Evolutionary conservation across 2,797 vertebrate species (phyloP), one percentile per base, ranked within the genome.

Genomic region (Labeo calbasu): DNA sequence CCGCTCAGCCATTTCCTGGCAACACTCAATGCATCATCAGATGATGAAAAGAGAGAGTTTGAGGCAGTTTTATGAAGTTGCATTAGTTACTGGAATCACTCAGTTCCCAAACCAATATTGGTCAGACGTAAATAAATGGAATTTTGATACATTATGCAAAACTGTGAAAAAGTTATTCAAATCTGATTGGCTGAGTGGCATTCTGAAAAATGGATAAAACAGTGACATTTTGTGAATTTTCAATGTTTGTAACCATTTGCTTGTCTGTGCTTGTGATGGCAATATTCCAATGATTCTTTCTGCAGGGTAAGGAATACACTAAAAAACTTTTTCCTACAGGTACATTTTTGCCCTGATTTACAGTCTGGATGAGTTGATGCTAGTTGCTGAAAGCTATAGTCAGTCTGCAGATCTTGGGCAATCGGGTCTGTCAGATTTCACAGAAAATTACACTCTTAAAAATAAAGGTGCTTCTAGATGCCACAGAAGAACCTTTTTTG

Each of bases 1-100:
- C n/a, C 23, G 10, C 28, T 17, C 71, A 53, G 59, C 57, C 2
- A 51, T 63, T 73, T 55, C 19, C 80, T 66, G 46, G 59, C 28
- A 82, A 76, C 72, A 40, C n/a, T 55, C 19, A 55, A 66, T 55
- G 11, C n/a, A 46, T 82, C 48, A 82, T 5, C 46, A 65, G 21
- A 65, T 23, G 19, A 73, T 21, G 19, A 36, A 75, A 77, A 25
- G 46, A 51, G 43, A 51, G 46, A 3, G 50, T 46, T 43, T 70
- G 17, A 19, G 40, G 6, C 57, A 17, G 43, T 65, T 73, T 65
- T 6, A n/a, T 10, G 6, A 48, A 81, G 10, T 15, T 79, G 2
- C 32, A 23, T 81, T 23, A 9, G 23, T 32, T 28, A 53, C 5
- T 28, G 25, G 11, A n/a, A 57, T n/a, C 1, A 48, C 13, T 36